Base-by-base conservation (phyloP, 2,797 vertebrate species). In the Oreortyx pictus region DNA sequence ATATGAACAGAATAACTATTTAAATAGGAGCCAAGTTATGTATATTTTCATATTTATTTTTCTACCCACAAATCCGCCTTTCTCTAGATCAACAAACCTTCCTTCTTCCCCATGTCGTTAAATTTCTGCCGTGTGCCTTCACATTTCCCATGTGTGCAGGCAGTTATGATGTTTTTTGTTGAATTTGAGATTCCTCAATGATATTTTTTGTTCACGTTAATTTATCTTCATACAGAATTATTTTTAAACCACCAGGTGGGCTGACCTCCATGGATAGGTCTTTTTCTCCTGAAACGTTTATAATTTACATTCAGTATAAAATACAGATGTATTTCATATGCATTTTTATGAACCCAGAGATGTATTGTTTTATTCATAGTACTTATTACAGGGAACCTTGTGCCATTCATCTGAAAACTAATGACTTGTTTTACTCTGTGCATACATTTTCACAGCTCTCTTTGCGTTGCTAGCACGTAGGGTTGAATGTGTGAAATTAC, bases 81-180 rank as follows among this genome's bases (percentile, higher is more conserved):
- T 59, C 27, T 61, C 41, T 31, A 43, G 41, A 41, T 57, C n/a
- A 66, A 20, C 41, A 56, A 43, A 47, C 25, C 37, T 4, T 74
- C n/a, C 23, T 74, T 31, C 33, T 37, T 49, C 64, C 22, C 3
- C 39, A 54, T 33, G 8, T 52, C 27, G 3, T 46, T 39, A 39
- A 25, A 24, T 52, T 60, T 50, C 46, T 66, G n/a, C n/a, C 13
- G 14, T 37, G 46, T 77, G 39, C 33, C 16, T 47, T 70, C 29
- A 8, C 31, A 1, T 39, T 61, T 44, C 27, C 44, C 7, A 1
- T 39, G 15, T 66, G 66, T 33, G 11, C 1, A 3, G 29, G 9
- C 44, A 54, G 11, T 59, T 52, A 35, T 24, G 33, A 41, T 37
- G 31, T 5, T 76, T 71, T n/a, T n/a, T 62, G 33, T 64, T 75